Evolutionary conservation across 2,797 vertebrate genomes (phyloP).

Genomic region (Lutra lutra): DNA sequence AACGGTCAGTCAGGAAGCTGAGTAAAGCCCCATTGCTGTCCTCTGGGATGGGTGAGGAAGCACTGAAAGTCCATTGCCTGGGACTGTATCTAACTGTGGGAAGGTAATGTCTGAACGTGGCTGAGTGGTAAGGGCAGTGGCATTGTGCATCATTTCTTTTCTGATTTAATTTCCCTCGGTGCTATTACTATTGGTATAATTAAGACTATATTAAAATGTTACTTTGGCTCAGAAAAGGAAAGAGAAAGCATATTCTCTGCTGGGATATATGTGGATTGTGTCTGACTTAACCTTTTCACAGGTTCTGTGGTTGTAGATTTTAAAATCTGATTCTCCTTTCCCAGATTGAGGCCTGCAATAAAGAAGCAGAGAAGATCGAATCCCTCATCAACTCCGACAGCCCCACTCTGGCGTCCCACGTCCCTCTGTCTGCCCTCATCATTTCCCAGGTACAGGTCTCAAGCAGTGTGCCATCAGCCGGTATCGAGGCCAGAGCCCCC

Average conservation of each 20-base stretch:
- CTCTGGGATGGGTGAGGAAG: background rate
- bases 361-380: conserved; percentile 98
- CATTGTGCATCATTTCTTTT: background rate
- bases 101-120: background rate
- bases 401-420: conserved; percentile 94
- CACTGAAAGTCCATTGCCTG: background rate
- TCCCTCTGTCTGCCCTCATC: conserved; percentile 96
- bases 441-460: conserved; percentile 93
- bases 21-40: background rate
- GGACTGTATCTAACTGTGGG: background rate
- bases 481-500: conserved; percentile 23
- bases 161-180: background rate
- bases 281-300: background rate
- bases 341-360: conserved; percentile 98
- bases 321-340: conserved; percentile 42
- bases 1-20: background rate
- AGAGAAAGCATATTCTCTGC: background rate
- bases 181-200: background rate
- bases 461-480: conserved; percentile 86
- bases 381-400: conserved; percentile 97
- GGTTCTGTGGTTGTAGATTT: background rate
- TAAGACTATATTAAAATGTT: background rate
- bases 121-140: background rate
- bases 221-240: background rate
- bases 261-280: background rate